Conservation (phyloP, 2,888 invertebrate genomes). For the Cheilosia impressa region DNA sequence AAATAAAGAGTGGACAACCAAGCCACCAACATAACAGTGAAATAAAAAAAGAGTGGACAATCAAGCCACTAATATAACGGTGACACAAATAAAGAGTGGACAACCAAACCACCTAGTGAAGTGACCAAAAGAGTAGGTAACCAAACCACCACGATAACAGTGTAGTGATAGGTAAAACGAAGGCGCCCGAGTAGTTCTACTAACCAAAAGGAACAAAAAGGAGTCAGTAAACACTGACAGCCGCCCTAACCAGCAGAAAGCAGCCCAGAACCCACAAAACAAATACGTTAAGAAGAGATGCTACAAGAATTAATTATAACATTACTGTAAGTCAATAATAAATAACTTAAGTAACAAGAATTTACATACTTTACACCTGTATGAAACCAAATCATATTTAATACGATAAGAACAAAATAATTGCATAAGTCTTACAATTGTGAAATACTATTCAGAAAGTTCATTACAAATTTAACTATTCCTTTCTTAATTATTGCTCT, state of each 20-base stretch:
- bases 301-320: too few species aligned
- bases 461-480: not conserved
- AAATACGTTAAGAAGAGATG: too few species aligned
- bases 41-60: too few species aligned
- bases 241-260: constrained; percentile 1
- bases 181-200: not conserved
- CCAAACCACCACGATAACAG: not conserved
- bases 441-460: not conserved
- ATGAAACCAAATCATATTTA: not conserved
- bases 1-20: not conserved
- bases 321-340: too few species aligned
- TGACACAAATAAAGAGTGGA: too few species aligned
- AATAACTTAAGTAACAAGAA: too few species aligned
- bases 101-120: too few species aligned
- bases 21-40: too few species aligned
- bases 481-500: not conserved
- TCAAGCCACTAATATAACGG: too few species aligned
- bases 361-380: not conserved
- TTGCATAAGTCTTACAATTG: not conserved
- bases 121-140: not conserved
- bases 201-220: constrained; percentile 16
- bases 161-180: constrained; percentile 14
- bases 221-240: constrained; percentile 7
- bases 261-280: not conserved
- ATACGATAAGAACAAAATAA: not conserved